Percentiles rank a stretch among this genome's conserved stretches.
Evolutionary conservation across 1,140 invertebrate species (phyloP).

Genomic region (Drosophila hydei): DNA sequence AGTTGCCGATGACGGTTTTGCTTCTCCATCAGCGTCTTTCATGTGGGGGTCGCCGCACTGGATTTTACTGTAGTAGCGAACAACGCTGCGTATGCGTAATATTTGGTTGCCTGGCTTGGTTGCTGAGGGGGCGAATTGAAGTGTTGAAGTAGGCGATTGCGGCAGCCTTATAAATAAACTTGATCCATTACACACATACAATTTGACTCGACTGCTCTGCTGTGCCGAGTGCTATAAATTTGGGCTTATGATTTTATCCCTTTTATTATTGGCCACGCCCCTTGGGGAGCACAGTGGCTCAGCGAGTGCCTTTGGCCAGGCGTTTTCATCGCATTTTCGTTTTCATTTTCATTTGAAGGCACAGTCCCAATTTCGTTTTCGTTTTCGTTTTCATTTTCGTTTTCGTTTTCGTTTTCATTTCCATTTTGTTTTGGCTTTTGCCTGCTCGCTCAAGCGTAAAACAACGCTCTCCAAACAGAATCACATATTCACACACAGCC

Average conservation of each 20-base stretch:
- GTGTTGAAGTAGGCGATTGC: background rate
- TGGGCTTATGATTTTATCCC: conserved; percentile 79
- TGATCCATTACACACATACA: conserved; percentile 74
- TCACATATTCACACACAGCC: conserved; percentile 9
- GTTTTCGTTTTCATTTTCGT: conserved; percentile 62
- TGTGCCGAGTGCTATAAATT: conserved; percentile 70
- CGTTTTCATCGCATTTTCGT: conserved; percentile 53
- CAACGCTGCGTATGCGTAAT: conserved; percentile 75
- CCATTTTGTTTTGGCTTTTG: conserved; percentile 50
- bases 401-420: conserved; percentile 51
- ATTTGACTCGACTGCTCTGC: conserved; percentile 60
- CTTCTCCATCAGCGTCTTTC: too few relatives aligned
- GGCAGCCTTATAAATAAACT: conserved; percentile 74
- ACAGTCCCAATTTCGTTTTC: conserved; percentile 44
- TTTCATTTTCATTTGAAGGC: conserved; percentile 32
- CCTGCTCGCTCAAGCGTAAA: conserved; percentile 68
- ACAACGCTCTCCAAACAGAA: conserved; percentile 66
- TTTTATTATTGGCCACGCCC: conserved; percentile 58
- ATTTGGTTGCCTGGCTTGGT: conserved; percentile 78
- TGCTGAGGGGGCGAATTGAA: conserved; percentile 7
- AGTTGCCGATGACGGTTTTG: conserved; percentile 29
- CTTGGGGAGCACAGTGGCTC: background rate
- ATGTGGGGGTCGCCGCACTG: background rate
- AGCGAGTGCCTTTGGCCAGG: conserved; percentile 15
- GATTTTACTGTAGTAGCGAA: conserved; percentile 8